Percentiles rank a stretch among this genome's conserved stretches.
phyloP scores from a whole-genome alignment of 2,888 invertebrate genomes.

The Tribolium freemani region DNA sequence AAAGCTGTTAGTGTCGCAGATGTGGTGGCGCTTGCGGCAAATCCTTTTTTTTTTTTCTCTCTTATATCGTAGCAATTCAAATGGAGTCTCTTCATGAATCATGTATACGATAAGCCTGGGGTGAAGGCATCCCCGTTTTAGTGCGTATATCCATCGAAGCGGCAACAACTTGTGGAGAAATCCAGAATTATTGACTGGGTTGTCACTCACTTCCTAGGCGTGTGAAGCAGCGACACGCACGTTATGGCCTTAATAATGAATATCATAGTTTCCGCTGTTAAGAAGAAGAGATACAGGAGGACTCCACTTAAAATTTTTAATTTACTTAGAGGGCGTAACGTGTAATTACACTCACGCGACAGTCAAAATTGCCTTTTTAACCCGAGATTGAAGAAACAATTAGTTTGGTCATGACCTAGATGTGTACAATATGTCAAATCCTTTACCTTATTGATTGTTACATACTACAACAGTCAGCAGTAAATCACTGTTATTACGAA shows the following conservation, averaged over 20 bases:
- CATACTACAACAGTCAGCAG: neutral
- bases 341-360: neutral
- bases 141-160: conserved; percentile 38
- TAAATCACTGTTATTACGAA: neutral
- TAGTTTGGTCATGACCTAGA: neutral
- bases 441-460: neutral
- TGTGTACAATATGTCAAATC: neutral
- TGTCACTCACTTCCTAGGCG: conserved; percentile 25
- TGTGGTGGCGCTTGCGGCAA: conserved; percentile 14
- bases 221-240: neutral
- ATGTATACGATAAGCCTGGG: conserved; percentile 40
- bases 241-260: neutral
- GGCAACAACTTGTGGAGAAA: conserved; percentile 40
- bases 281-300: neutral
- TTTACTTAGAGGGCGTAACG: neutral
- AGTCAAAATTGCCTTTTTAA: neutral
- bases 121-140: conserved; percentile 35
- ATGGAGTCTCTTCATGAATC: conserved; percentile 41
- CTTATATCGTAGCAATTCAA: conserved; percentile 23
- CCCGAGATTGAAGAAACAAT: neutral
- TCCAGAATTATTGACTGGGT: conserved; percentile 31
- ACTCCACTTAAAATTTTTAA: neutral
- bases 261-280: neutral
- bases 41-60: conserved; percentile 26
- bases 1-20: conserved; percentile 11